Conservation (phyloP, 2,888 invertebrate genomes). For the Ophion slaviceki region DNA sequence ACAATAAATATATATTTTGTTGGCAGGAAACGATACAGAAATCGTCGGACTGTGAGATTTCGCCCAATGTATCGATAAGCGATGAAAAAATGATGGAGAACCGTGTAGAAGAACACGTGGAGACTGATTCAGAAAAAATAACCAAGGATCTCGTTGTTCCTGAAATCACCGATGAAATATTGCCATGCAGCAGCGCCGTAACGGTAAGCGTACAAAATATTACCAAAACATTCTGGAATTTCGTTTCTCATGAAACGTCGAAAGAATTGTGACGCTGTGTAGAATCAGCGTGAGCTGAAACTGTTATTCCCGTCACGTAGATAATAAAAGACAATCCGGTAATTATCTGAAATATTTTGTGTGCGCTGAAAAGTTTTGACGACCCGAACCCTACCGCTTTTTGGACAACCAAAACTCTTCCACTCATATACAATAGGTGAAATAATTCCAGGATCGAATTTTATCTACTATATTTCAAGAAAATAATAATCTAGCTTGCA, state of each 20-base stretch:
- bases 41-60: not conserved
- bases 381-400: not conserved
- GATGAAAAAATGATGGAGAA: conserved; percentile 15
- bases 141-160: conserved; percentile 12
- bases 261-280: too few species aligned
- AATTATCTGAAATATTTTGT: conserved; percentile 4
- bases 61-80: not conserved
- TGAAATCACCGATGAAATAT: conserved; percentile 5
- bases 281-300: too few species aligned
- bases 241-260: not conserved
- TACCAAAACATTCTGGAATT: conserved; percentile 2
- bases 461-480: not conserved
- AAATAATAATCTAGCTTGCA: conserved; percentile 8
- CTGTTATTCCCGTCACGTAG: too few species aligned
- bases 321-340: not conserved
- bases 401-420: not conserved
- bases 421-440: too few species aligned
- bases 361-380: conserved; percentile 3
- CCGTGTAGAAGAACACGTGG: conserved; percentile 4
- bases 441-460: conserved; percentile 6
- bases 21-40: too few species aligned
- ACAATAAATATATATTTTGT: too few species aligned
- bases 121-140: conserved; percentile 2
- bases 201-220: conserved; percentile 8
- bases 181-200: conserved; percentile 11